phyloP scores from a whole-genome alignment of 1,140 invertebrate genomes.

The Cydia splendana region DNA sequence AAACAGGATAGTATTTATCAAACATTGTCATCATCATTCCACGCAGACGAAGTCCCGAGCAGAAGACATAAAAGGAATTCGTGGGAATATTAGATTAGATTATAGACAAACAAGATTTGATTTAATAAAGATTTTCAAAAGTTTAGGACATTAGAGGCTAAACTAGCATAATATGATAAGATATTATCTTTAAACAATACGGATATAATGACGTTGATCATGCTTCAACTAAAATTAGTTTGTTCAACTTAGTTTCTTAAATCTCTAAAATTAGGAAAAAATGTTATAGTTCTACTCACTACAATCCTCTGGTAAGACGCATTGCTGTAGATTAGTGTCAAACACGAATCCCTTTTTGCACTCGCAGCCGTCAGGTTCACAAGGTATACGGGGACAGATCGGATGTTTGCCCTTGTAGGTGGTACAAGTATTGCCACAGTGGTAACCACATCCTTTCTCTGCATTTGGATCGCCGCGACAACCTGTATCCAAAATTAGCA shows the following conservation, averaged over 20 bases:
- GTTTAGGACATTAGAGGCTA: conserved; percentile 23
- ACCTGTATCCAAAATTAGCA: neutral
- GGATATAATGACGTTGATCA: too few species aligned
- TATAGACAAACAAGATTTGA: too few species aligned
- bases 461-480: conserved; percentile 51
- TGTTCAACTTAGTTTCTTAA: neutral
- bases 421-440: conserved; percentile 44
- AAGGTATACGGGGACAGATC: conserved; percentile 34
- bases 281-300: conserved; percentile 28
- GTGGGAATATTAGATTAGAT: too few species aligned
- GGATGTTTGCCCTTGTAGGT: conserved; percentile 34
- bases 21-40: too few species aligned
- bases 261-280: conserved; percentile 3
- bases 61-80: too few species aligned
- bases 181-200: too few species aligned
- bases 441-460: conserved; percentile 41
- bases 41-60: too few species aligned
- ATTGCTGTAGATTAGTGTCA: conserved; percentile 41
- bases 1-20: too few species aligned
- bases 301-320: conserved; percentile 45
- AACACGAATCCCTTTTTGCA: conserved; percentile 43
- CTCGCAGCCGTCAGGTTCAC: conserved; percentile 42
- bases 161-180: too few species aligned
- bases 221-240: too few species aligned
- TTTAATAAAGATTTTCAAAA: too few species aligned